Evolutionary conservation across 2,113 vertebrate genomes (phyloP).

Genomic region (Entosphenus tridentatus): DNA sequence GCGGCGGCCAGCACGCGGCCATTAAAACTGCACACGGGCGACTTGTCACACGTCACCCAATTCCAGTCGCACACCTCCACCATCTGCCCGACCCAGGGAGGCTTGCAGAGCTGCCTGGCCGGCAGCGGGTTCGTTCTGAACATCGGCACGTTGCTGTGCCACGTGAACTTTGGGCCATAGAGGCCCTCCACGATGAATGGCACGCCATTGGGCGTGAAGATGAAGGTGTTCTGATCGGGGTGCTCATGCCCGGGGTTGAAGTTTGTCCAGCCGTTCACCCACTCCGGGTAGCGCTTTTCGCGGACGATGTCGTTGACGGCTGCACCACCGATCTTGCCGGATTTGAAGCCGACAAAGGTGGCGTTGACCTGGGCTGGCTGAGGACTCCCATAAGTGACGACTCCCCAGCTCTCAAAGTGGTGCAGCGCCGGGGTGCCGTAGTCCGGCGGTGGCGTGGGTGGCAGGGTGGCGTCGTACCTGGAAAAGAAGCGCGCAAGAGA

Average conservation of each 20-base stretch:
- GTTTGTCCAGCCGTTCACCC: slow-evolving; percentile 84
- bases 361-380: slow-evolving; percentile 44
- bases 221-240: slow-evolving; percentile 94
- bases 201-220: slow-evolving; percentile 88
- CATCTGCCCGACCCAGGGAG: slow-evolving; percentile 84
- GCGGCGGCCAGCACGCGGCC: slow-evolving; percentile 54
- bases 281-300: slow-evolving; percentile 66
- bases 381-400: slow-evolving; percentile 77
- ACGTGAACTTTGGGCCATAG: slow-evolving; percentile 78
- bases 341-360: slow-evolving; percentile 88
- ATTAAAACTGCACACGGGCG: slow-evolving; percentile 46
- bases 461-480: slow-evolving; percentile 71
- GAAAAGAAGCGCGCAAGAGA: too few relatives aligned
- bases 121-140: slow-evolving; percentile 39
- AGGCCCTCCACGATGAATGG: slow-evolving; percentile 92
- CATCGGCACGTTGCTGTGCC: slow-evolving; percentile 75
- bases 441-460: slow-evolving; percentile 43
- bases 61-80: slow-evolving; percentile 84
- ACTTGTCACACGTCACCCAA: slow-evolving; percentile 76
- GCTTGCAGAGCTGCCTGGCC: slow-evolving; percentile 67
- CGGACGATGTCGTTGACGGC: slow-evolving; percentile 92
- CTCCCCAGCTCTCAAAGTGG: slow-evolving; percentile 93
- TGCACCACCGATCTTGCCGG: slow-evolving; percentile 80
- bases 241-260: slow-evolving; percentile 91
- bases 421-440: slow-evolving; percentile 49